Percentiles rank a stretch among this genome's conserved stretches.
Evolutionary conservation across 2,113 vertebrate genomes (phyloP).

Genomic region (Cebus imitator): DNA sequence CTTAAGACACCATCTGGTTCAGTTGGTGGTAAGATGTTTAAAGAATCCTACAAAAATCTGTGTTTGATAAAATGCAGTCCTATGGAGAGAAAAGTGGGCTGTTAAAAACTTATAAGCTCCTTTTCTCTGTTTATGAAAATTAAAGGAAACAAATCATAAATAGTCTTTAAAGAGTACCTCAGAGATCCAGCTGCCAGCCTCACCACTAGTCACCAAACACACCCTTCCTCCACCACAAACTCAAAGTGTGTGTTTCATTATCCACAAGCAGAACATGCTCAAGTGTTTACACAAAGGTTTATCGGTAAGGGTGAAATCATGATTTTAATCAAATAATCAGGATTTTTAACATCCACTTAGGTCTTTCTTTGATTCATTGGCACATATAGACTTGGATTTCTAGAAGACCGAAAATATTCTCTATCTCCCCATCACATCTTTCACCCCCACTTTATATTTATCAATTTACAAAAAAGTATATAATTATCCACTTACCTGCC

Average conservation of each 20-base stretch:
- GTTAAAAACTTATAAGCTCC: background rate
- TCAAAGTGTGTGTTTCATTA: background rate
- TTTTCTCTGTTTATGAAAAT: slow-evolving; percentile 7
- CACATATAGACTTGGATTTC: background rate
- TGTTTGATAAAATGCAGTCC: background rate
- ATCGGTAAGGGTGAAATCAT: background rate
- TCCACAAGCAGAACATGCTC: background rate
- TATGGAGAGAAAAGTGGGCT: background rate
- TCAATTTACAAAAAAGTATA: background rate
- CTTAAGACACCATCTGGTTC: slow-evolving; percentile 61
- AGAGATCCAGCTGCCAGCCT: background rate
- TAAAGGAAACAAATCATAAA: background rate
- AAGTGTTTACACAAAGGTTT: background rate
- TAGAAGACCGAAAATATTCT: background rate
- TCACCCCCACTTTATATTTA: background rate
- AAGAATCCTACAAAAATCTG: slow-evolving; percentile 34
- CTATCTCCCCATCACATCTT: background rate
- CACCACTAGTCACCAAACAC: background rate
- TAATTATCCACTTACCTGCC: background rate
- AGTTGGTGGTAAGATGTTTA: slow-evolving; percentile 42
- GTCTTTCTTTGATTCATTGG: background rate
- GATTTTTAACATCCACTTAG: background rate
- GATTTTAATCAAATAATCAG: slow-evolving; percentile 9
- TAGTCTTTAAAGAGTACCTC: slow-evolving; percentile 36
- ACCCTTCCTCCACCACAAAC: background rate